Conservation (phyloP, 1,140 invertebrate genomes). For the Macrocentrus cingulum region DNA sequence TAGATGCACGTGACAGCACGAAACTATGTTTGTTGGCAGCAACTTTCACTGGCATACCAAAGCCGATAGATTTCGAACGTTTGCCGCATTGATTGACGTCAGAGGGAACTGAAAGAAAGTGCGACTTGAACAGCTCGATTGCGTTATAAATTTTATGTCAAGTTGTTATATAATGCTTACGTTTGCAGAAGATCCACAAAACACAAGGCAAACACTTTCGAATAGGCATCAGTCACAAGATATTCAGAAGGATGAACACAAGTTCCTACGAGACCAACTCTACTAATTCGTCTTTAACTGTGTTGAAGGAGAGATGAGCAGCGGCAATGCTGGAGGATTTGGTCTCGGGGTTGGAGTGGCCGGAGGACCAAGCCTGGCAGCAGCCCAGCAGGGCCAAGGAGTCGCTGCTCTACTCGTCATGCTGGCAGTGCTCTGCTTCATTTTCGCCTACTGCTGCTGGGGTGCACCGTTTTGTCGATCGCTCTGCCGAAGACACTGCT, state of each 20-base stretch:
- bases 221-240: background rate
- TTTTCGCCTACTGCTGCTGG: slow-evolving; percentile 65
- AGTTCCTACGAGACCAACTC: too few species aligned
- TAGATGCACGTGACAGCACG: too few species aligned
- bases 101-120: background rate
- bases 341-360: slow-evolving; percentile 40
- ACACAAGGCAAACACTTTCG: background rate
- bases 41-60: too few species aligned
- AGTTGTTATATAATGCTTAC: slow-evolving; percentile 4
- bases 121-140: background rate
- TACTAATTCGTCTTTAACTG: background rate
- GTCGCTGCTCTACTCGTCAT: slow-evolving; percentile 62
- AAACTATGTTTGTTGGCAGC: too few species aligned
- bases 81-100: background rate
- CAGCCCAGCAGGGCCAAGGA: slow-evolving; percentile 54
- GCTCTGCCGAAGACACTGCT: slow-evolving; percentile 57
- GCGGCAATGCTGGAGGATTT: slow-evolving; percentile 35
- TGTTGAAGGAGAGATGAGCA: slow-evolving; percentile 31
- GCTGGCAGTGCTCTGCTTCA: slow-evolving; percentile 63
- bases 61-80: background rate
- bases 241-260: too few species aligned
- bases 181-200: background rate
- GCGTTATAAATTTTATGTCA: background rate
- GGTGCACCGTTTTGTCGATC: slow-evolving; percentile 61
- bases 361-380: slow-evolving; percentile 37